Percentiles rank a stretch among this genome's conserved stretches.
Evolutionary conservation across 2,888 invertebrate species (phyloP).

Genomic region (Sinodicranocentrus sp.): DNA sequence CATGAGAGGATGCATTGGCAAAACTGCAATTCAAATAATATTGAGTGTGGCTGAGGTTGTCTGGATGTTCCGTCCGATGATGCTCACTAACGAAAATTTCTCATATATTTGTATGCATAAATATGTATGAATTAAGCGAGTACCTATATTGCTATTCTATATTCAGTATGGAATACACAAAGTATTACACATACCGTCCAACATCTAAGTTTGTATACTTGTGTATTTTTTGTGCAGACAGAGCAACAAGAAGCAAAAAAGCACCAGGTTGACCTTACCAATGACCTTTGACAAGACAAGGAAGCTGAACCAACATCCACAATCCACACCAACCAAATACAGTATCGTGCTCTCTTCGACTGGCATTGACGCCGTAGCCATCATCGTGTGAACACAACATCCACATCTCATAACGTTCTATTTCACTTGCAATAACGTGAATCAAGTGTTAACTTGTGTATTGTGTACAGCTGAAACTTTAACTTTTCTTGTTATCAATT

Average conservation of each 20-base stretch:
- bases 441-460: no score
- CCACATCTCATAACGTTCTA: constrained; percentile 2
- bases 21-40: constrained; percentile 38
- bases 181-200: no score
- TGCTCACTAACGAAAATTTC: constrained; percentile 17
- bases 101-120: background rate
- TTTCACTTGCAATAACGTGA: no score
- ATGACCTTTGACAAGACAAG: constrained; percentile 69
- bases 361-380: constrained; percentile 65
- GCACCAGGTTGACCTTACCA: constrained; percentile 67
- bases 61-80: no score
- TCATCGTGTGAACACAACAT: constrained; percentile 47
- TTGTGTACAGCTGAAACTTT: no score
- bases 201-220: background rate
- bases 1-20: constrained; percentile 24
- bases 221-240: constrained; percentile 16
- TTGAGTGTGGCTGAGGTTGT: constrained; percentile 44
- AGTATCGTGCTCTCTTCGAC: constrained; percentile 7
- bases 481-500: no score
- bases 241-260: constrained; percentile 32
- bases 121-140: constrained; percentile 15
- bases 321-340: background rate
- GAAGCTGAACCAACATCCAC: constrained; percentile 62
- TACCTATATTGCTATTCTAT: background rate
- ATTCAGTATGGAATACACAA: constrained; percentile 3